Evolutionary conservation across 2,888 invertebrate species (phyloP), one percentile per base, ranked within the genome.

Genomic region (Heliconius aoede): DNA sequence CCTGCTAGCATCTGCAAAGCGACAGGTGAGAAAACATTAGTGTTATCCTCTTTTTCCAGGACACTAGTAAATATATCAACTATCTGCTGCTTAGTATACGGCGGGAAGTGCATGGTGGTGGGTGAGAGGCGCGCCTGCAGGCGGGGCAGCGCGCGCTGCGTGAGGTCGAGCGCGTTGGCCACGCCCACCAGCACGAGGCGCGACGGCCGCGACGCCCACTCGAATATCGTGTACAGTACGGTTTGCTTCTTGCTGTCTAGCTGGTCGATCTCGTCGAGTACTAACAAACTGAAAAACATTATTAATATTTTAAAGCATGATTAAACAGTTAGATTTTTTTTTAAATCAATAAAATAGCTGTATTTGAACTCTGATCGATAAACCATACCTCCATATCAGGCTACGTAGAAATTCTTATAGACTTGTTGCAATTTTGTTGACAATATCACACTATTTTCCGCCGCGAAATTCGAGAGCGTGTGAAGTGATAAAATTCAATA

Each of bases 181-280:
- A 99, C 97, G 62, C 99, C 99, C 46, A 99, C 95, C 13, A 99
- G 93, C 65, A 99, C 95, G 0, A 99, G 87, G 60, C 96, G 96
- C 0, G 97, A 91, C 0, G 92, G 87, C 74, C 99, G 62, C 0
- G 97, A 95, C 0, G 99, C 98, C 99, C 98, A 99, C 87, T 98
- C 98, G 88, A 99, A 99, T 83, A 99, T 96, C 1, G 97, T 97
- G 90, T 99, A 99, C 9, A 99, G 93, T 4, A 99, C 97, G 0
- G 97, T 96, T 85, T 99, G 98, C 51, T 96, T 95, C 83, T 96
- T 96, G 81, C 97, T 97, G 84, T 97, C 97, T 60, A 99, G 90
- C 88, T 99, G 98, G 89, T 99, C 99, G 78, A 99, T 97, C 94
- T 99, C 99, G 89, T 99, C 99, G 77, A 99, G 88, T 18, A 99